Conservation (phyloP, 2,797 vertebrate species). For the Lithobates pipiens region DNA sequence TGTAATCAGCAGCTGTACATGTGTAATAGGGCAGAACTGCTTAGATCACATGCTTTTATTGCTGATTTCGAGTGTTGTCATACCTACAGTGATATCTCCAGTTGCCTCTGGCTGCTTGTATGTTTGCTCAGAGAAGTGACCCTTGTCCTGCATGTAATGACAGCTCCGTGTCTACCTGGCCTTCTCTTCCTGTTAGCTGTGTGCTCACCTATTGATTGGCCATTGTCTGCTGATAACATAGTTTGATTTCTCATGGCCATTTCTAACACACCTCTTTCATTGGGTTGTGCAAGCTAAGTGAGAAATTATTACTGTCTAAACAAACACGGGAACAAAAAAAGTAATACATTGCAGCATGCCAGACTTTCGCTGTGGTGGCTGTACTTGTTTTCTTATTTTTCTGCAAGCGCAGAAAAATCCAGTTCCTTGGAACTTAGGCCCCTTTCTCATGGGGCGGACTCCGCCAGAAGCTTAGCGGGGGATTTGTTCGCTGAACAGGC, state of each 20-base stretch:
- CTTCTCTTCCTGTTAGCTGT: neutral
- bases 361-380: no score
- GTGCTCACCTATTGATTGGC: constrained; percentile 13
- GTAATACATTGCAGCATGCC: no score
- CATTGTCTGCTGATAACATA: neutral
- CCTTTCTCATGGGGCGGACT: no score
- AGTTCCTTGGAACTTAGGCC: no score
- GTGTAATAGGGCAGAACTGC: constrained; percentile 1
- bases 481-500: no score
- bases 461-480: no score
- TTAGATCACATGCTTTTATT: neutral
- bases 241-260: neutral
- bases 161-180: constrained; percentile 6
- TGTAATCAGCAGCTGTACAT: constrained; percentile 3
- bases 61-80: constrained; percentile 32
- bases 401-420: no score
- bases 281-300: neutral
- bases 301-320: no score
- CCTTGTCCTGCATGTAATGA: constrained; percentile 59
- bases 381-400: no score
- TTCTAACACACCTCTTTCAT: neutral
- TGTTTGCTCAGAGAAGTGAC: constrained; percentile 56
- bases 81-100: constrained; percentile 46
- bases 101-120: constrained; percentile 10
- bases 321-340: no score